Conservation (phyloP, 2,888 invertebrate species). For the Lacanobia wlatinum region DNA sequence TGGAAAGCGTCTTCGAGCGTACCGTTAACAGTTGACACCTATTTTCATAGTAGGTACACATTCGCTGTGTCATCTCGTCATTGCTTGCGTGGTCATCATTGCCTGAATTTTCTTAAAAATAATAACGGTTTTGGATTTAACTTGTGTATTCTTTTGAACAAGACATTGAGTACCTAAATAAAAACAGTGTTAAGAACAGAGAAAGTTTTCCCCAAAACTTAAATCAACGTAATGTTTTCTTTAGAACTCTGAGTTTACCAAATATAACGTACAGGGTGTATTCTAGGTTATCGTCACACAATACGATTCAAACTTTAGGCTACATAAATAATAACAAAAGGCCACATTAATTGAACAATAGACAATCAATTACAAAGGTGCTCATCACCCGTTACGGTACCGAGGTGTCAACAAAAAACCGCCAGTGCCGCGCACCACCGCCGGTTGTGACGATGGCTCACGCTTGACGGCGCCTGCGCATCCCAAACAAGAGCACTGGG, state of each 20-base stretch:
- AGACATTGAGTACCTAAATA: background rate
- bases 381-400: constrained; percentile 5
- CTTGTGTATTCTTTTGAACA: background rate
- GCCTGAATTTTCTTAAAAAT: background rate
- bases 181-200: background rate
- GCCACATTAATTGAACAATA: constrained; percentile 15
- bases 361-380: constrained; percentile 30
- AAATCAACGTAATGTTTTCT: too few species aligned
- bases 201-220: too few species aligned
- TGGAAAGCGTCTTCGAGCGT: background rate
- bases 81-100: background rate
- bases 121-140: background rate
- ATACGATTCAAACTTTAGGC: background rate
- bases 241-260: too few species aligned
- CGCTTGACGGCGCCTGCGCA: constrained; percentile 37
- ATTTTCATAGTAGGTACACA: too few species aligned
- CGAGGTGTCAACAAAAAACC: constrained; percentile 12
- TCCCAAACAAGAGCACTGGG: constrained; percentile 45
- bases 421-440: background rate
- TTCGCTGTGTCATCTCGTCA: too few species aligned
- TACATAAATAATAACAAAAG: background rate
- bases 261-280: too few species aligned
- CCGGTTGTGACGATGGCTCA: background rate
- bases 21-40: too few species aligned
- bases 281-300: too few species aligned